Conservation (phyloP, 1,140 invertebrate species). For the Plodia interpunctella region DNA sequence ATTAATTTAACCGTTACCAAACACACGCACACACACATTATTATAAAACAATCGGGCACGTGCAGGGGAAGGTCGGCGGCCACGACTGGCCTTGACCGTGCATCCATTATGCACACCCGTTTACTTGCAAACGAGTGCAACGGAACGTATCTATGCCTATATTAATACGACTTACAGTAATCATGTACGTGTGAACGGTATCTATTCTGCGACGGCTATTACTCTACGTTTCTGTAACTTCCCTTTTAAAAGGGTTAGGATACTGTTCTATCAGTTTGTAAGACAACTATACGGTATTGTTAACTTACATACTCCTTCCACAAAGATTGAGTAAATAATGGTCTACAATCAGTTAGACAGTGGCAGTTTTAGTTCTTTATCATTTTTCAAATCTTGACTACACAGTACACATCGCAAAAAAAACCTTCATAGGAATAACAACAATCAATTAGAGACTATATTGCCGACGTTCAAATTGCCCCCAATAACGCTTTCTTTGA, state of each 20-base stretch:
- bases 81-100: conserved; percentile 64
- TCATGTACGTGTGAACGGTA: background rate
- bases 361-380: too few relatives aligned
- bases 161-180: conserved; percentile 3
- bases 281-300: too few relatives aligned
- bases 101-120: conserved; percentile 64
- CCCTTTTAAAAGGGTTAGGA: too few relatives aligned
- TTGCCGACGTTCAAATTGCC: background rate
- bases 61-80: conserved; percentile 47
- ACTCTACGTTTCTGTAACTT: too few relatives aligned
- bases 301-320: too few relatives aligned
- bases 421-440: background rate
- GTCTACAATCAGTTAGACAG: too few relatives aligned
- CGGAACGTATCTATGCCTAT: conserved; percentile 42
- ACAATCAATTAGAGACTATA: background rate
- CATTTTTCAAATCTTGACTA: too few relatives aligned
- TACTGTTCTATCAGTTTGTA: too few relatives aligned
- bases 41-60: conserved; percentile 55
- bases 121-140: conserved; percentile 60
- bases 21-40: conserved; percentile 27
- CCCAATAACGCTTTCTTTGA: background rate
- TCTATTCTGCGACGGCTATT: too few relatives aligned
- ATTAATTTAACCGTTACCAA: conserved; percentile 27
- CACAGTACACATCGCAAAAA: too few relatives aligned
- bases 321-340: too few relatives aligned